Base-by-base conservation (phyloP, 2,797 vertebrate genomes). In the Macropus fuliginosus region DNA sequence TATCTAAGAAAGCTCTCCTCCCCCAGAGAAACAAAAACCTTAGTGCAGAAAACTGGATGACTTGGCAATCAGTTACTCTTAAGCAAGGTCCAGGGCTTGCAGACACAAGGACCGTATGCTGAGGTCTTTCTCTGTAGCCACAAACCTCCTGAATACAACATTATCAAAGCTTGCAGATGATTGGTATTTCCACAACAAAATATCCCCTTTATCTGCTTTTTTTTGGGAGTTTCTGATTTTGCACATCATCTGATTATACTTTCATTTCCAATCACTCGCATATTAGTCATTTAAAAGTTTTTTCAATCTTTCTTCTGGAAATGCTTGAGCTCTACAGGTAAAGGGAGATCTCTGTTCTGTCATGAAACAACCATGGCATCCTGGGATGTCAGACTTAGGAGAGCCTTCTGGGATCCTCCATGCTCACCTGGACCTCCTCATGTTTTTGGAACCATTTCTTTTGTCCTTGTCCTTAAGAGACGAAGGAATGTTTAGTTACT, bases 51-150 rank as follows among this genome's bases (percentile, higher is more conserved):
- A 92, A 95, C 34, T 93, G 56, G 46, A 54, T 59, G n/a, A 40
- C 8, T 90, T 40, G 40, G 92, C 24, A 92, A 81, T 59, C 28
- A 74, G 92, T 40, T 96, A 95, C 74, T 95, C 81, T 97, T 96
- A 91, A 95, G 93, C 56, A 96, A 95, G 92, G 94, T 54, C 28
- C 5, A 95, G 92, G 95, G 55, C 74, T 31, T 2, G 89, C 46
- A 96, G 62, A 96, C 59, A 66, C 54, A 55, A 18, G 90, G 62
- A 93, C 91, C 5, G 13, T 27, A 50, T 93, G 66, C n/a, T 74
- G 55, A 54, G 55, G 92, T 96, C 91, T 96, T 95, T 54, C 50
- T 95, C 90, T 31, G 13, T 16, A 95, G 34, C 54, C 57, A 29
- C 93, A 87, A 28, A 56, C 40, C 55, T 31, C 50, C 91, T n/a